Conservation (phyloP, 2,888 invertebrate species). For the Drosophila fulvimacula region DNA sequence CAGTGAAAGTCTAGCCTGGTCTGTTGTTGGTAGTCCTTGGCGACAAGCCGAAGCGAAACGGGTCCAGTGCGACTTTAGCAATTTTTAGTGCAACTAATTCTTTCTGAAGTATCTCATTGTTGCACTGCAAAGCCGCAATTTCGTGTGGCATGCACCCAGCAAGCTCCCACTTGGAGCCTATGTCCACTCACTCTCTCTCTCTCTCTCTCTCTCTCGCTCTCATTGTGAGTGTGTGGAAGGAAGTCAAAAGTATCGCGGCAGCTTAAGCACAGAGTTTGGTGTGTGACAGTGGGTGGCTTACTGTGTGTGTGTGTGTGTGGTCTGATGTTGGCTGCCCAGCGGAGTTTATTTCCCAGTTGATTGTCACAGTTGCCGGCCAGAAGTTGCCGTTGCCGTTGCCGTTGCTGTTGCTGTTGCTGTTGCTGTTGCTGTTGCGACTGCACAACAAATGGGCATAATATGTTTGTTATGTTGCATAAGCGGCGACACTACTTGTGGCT, state of each 20-base stretch:
- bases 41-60: conserved; percentile 23
- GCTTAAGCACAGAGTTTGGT: conserved; percentile 61
- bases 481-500: conserved; percentile 39
- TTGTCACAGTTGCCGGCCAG: conserved; percentile 67
- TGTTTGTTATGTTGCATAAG: conserved; percentile 58
- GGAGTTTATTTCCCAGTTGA: conserved; percentile 76
- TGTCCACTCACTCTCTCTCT: conserved; percentile 35
- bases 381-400: conserved; percentile 22
- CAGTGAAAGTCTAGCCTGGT: conserved; percentile 62
- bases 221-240: conserved; percentile 57
- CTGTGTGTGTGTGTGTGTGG: not conserved
- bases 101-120: conserved; percentile 82
- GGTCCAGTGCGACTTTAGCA: conserved; percentile 72
- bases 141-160: conserved; percentile 61
- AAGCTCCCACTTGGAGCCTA: conserved; percentile 58
- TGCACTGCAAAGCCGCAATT: conserved; percentile 80
- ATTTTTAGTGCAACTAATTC: conserved; percentile 82
- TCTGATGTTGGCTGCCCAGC: conserved; percentile 44
- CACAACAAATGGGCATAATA: conserved; percentile 73
- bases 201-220: conserved; percentile 3
- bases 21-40: conserved; percentile 20
- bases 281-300: conserved; percentile 9
- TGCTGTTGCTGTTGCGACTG: conserved; percentile 22
- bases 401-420: no score
- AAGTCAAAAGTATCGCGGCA: conserved; percentile 79